Conservation (phyloP, 1,140 invertebrate species). For the Ruditapes philippinarum region DNA sequence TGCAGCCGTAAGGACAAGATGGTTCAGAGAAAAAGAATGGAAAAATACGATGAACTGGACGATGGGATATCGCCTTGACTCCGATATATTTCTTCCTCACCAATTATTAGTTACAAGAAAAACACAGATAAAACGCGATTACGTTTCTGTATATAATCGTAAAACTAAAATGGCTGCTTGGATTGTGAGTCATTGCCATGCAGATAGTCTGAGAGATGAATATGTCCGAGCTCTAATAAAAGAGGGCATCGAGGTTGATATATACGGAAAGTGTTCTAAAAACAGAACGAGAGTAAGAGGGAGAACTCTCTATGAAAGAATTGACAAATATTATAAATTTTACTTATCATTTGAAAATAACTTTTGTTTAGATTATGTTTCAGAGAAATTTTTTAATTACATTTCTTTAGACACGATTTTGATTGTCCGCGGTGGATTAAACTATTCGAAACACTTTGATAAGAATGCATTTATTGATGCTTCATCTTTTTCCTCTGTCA, state of each 20-base stretch:
- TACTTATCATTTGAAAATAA: constrained; percentile 91
- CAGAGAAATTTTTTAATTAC: constrained; percentile 95
- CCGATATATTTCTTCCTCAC: constrained; percentile 1
- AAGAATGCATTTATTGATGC: constrained; percentile 16
- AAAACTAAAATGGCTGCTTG: constrained; percentile 5
- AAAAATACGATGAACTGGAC: constrained; percentile 50
- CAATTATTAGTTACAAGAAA: background rate
- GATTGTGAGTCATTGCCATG: constrained; percentile 28
- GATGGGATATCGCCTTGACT: constrained; percentile 34
- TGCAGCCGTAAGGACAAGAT: background rate
- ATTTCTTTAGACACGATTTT: constrained; percentile 12
- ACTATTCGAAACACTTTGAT: constrained; percentile 1
- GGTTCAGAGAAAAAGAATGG: background rate
- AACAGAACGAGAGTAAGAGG: background rate
- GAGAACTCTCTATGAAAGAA: background rate
- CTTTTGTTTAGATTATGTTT: constrained; percentile 98
- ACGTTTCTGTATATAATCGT: background rate
- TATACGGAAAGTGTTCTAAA: constrained; percentile 89
- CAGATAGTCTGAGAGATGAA: constrained; percentile 6
- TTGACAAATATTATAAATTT: constrained; percentile 71
- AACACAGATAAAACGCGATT: background rate
- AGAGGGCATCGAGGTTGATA: constrained; percentile 85
- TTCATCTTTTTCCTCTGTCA: background rate
- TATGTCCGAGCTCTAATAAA: background rate
- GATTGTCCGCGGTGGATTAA: constrained; percentile 18